A percentile compares a stretch with the other conserved stretches of the same genome.
Conservation (phyloP, 92 coral and sea anemone genomes). For the Phenganax marumi region DNA sequence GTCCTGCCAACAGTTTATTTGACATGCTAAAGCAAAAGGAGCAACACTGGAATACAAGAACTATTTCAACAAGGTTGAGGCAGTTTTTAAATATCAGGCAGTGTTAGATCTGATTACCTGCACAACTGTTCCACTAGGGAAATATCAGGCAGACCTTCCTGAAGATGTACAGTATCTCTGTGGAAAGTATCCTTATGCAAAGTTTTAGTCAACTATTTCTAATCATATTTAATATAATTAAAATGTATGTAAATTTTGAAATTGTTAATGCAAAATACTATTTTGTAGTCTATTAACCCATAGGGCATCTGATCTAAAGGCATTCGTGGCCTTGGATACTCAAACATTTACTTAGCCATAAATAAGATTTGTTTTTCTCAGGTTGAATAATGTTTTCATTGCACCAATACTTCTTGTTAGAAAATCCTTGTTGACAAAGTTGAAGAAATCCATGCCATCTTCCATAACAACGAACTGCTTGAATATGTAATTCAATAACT, state of each 20-base stretch:
- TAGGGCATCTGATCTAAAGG: constrained; percentile 65
- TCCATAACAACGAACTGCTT: not conserved
- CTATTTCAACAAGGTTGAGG: constrained; percentile 33
- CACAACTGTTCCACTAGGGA: constrained; percentile 39
- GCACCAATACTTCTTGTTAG: constrained; percentile 25
- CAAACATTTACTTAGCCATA: constrained; percentile 43
- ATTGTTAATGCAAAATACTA: not conserved
- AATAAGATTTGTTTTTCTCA: constrained; percentile 33
- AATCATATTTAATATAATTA: not conserved
- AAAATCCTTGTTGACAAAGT: constrained; percentile 42
- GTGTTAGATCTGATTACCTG: constrained; percentile 37
- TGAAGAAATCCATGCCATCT: constrained; percentile 15
- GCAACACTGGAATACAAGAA: constrained; percentile 40
- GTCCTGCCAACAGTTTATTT: constrained; percentile 20
- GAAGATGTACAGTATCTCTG: constrained; percentile 44
- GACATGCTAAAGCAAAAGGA: constrained; percentile 27
- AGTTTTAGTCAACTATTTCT: not conserved
- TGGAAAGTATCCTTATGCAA: constrained; percentile 60
- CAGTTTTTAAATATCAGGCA: constrained; percentile 58
- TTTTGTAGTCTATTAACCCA: constrained; percentile 57
- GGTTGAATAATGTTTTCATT: constrained; percentile 12
- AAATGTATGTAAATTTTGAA: not conserved
- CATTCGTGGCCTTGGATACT: constrained; percentile 46
- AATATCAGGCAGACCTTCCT: constrained; percentile 40
- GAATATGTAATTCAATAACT: not conserved